phyloP scores from a whole-genome alignment of 2,888 invertebrate genomes.

The Amiota communis region DNA sequence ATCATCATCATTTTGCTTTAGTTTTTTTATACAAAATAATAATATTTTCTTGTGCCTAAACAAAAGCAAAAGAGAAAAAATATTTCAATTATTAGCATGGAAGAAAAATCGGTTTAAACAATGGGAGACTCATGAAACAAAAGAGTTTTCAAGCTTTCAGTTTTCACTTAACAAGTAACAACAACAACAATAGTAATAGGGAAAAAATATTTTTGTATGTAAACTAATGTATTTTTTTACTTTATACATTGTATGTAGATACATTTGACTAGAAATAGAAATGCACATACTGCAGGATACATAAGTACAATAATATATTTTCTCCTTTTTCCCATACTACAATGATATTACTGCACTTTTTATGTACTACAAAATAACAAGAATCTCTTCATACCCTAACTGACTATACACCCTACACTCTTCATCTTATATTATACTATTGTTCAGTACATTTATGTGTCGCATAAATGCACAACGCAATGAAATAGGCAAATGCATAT shows the following conservation, averaged over 20 bases:
- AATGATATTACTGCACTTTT: too few species aligned
- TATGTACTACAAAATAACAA: too few species aligned
- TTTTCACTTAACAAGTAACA: slow-evolving; percentile 12
- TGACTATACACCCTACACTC: too few species aligned
- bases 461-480: slow-evolving; percentile 5
- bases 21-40: too few species aligned
- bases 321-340: too few species aligned
- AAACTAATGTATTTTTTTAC: not conserved
- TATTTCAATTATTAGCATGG: slow-evolving; percentile 12
- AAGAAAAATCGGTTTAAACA: not conserved
- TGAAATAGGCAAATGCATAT: slow-evolving; percentile 5
- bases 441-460: not conserved
- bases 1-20: too few species aligned
- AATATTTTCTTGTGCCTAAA: too few species aligned
- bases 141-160: slow-evolving; percentile 1
- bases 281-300: not conserved
- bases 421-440: not conserved
- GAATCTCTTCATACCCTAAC: too few species aligned
- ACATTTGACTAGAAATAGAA: not conserved
- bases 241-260: not conserved
- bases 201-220: not conserved
- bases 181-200: not conserved
- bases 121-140: slow-evolving; percentile 4
- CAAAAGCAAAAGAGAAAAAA: not conserved
- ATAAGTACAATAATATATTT: too few species aligned